Evolutionary conservation across 2,888 invertebrate genomes (phyloP), one percentile per base, ranked within the genome.

Genomic region (Andricus curvator): DNA sequence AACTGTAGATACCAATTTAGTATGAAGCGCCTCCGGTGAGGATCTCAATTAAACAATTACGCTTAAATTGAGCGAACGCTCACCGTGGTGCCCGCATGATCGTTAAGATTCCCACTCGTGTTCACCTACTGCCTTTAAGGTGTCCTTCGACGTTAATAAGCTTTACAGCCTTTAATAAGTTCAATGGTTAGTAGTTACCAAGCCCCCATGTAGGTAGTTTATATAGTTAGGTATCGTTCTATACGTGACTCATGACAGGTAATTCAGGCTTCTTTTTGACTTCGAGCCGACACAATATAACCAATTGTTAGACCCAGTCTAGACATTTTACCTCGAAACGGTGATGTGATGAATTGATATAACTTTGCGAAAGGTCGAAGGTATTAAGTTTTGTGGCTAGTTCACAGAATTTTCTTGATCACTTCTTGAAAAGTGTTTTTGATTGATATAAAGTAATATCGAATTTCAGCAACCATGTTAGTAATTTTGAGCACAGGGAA

Each of bases 31-130:
- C 86, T 82, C 83, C 88, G 86, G 84, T 87, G 87, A 88, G 85
- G 86, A 88, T 90, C 86, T 88, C 89, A 90, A 91, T 91, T 90
- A 91, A 90, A 90, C 89, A 90, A 91, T 91, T 91, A 90, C 87
- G 83, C 86, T 85, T 90, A 88, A 91, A 91, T 90, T 89, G 90
- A 88, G 86, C 83, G 88, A 87, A 87, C 85, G 86, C 85, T 86
- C 86, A 86, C 85, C 81, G 85, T 85, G 82, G 80, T 82, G 79
- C 78, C 82, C 79, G 81, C 83, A 81, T 79, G 84, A 83, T 82
- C 83, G 81, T 60, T 70, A 70, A 70, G 60, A 77, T 65, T 80
- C 77, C 62, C 77, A 81, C 78, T 80, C 68, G 70, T 80, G 70
- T 70, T 78, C 33, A 60, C 67, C 60, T 62, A 60, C 62, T 78